Evolutionary conservation across 2,113 vertebrate genomes (phyloP).

Genomic region (Scolopax mira): DNA sequence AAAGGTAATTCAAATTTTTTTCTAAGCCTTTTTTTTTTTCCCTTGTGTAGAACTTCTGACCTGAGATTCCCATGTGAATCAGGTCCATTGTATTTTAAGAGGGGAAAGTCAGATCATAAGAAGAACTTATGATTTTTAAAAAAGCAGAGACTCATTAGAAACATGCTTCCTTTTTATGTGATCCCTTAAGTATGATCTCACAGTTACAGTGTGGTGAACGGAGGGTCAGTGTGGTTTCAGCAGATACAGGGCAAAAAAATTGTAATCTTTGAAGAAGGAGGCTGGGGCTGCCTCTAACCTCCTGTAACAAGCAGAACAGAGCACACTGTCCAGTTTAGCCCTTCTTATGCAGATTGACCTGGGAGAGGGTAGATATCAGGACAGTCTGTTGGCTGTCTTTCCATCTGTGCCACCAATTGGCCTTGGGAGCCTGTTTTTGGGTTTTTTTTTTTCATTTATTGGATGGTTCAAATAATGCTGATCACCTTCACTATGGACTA

Average conservation of each 20-base stretch:
- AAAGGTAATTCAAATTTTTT: neutral
- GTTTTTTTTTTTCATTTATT: neutral
- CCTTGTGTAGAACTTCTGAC: neutral
- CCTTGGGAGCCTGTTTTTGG: neutral
- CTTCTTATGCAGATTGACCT: neutral
- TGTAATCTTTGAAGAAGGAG: neutral
- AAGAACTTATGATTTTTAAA: neutral
- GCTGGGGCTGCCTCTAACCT: neutral
- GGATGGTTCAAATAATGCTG: neutral
- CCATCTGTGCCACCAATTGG: neutral
- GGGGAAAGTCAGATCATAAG: neutral
- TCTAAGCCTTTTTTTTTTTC: neutral
- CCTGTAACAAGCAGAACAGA: neutral
- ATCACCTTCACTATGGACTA: neutral
- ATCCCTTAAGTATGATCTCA: neutral
- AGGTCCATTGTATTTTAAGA: neutral
- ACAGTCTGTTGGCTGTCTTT: neutral
- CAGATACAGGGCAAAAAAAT: neutral
- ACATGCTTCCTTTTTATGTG: neutral
- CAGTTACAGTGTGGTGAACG: neutral
- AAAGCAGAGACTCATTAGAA: neutral
- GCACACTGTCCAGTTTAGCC: neutral
- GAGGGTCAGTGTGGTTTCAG: neutral
- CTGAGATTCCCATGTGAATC: neutral
- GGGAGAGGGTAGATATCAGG: neutral